Conservation (phyloP, 2,113 vertebrate species). For the Coryphaenoides rupestris region DNA sequence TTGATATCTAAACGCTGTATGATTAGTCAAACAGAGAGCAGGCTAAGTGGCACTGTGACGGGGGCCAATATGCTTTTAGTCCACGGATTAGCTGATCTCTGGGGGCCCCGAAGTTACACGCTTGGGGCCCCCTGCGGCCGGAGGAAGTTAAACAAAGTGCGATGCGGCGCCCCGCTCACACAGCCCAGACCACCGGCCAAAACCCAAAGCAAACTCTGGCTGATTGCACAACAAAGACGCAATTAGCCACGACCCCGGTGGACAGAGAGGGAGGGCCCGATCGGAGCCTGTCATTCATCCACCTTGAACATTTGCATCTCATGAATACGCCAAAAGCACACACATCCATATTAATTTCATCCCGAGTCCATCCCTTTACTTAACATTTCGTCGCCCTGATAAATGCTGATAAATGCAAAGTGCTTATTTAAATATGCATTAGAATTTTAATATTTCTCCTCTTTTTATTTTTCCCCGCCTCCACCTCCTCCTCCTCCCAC, state of each 20-base stretch:
- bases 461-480: no score
- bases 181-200: constrained; percentile 45
- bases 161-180: constrained; percentile 17
- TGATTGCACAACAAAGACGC: constrained; percentile 78
- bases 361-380: constrained; percentile 34
- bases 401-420: constrained; percentile 74
- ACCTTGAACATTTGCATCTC: constrained; percentile 72
- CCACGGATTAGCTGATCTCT: constrained; percentile 64
- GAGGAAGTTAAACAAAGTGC: constrained; percentile 69
- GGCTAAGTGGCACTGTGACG: constrained; percentile 54
- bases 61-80: constrained; percentile 62
- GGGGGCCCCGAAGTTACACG: constrained; percentile 54
- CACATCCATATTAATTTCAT: constrained; percentile 39
- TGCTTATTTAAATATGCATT: constrained; percentile 76
- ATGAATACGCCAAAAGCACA: constrained; percentile 61
- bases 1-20: no score
- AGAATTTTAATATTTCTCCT: constrained; percentile 22
- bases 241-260: constrained; percentile 70
- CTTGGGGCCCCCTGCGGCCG: constrained; percentile 39
- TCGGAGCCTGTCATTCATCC: constrained; percentile 55
- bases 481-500: constrained; percentile 3
- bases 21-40: constrained; percentile 28
- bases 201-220: constrained; percentile 68
- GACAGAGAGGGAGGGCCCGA: constrained; percentile 58
- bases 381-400: constrained; percentile 60